Evolutionary conservation across 2,797 vertebrate genomes (phyloP).

Genomic region (Morus bassanus): DNA sequence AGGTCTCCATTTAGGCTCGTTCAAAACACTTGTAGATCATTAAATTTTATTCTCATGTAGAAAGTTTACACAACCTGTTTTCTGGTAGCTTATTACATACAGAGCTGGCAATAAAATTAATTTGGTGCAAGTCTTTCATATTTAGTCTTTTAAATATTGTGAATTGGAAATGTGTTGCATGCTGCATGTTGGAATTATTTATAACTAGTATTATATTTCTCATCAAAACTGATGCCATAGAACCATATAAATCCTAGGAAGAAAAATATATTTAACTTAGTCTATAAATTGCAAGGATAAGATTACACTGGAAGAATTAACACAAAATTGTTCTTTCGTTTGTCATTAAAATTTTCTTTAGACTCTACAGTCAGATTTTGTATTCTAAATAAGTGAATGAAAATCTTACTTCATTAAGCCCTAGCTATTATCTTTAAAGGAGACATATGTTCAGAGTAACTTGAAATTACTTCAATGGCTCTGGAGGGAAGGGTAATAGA

Average conservation of each 20-base stretch:
- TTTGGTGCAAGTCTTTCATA: background rate
- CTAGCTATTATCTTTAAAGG: background rate
- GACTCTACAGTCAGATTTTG: background rate
- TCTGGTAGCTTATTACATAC: background rate
- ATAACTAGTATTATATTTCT: background rate
- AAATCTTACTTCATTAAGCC: background rate
- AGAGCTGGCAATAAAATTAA: background rate
- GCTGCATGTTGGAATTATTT: background rate
- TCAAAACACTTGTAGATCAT: background rate
- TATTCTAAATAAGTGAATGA: background rate
- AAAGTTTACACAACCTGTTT: background rate
- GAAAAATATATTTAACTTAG: background rate
- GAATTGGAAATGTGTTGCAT: background rate
- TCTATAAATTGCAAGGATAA: background rate
- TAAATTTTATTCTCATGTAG: background rate
- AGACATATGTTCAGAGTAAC: background rate
- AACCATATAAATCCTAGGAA: background rate
- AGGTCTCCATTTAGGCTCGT: background rate
- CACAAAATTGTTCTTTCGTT: background rate
- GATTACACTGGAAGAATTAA: background rate
- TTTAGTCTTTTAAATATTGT: background rate
- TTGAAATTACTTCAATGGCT: background rate
- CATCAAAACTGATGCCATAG: background rate
- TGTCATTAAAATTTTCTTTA: background rate
- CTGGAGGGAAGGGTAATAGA: background rate